Evolutionary conservation across 2,888 invertebrate species (phyloP).

Genomic region (Julus scandinavius): DNA sequence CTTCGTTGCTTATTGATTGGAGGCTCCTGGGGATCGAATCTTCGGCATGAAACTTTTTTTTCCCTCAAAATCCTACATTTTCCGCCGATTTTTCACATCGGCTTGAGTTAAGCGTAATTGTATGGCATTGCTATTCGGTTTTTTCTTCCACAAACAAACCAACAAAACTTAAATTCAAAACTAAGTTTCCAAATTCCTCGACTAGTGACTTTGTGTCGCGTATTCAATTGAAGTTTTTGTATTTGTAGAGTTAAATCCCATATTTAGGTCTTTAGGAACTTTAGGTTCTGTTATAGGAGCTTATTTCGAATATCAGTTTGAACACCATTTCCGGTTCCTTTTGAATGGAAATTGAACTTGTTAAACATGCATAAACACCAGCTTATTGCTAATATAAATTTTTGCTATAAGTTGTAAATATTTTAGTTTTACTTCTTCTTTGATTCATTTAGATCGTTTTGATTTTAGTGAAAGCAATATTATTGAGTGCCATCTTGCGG

Average conservation of each 20-base stretch:
- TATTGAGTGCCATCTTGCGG: neutral
- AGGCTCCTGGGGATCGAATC: slow-evolving; percentile 34
- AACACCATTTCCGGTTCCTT: too few relatives aligned
- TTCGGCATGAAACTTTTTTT: neutral
- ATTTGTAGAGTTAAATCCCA: too few relatives aligned
- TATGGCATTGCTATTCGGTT: neutral
- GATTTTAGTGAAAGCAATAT: neutral
- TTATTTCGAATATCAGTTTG: too few relatives aligned
- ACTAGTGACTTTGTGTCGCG: too few relatives aligned
- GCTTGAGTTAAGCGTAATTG: neutral
- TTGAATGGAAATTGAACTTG: too few relatives aligned
- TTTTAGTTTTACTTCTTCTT: too few relatives aligned
- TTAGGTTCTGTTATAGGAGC: too few relatives aligned
- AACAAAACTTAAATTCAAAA: neutral
- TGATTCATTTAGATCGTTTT: neutral
- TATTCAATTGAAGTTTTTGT: too few relatives aligned
- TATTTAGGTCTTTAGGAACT: too few relatives aligned
- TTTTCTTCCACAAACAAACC: neutral
- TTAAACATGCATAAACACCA: too few relatives aligned
- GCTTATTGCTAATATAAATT: too few relatives aligned
- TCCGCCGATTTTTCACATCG: neutral
- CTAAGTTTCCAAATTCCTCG: neutral
- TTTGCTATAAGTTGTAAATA: too few relatives aligned
- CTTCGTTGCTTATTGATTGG: slow-evolving; percentile 6
- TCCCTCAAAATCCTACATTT: neutral